Conservation (phyloP, 2,113 vertebrate species). For the Sylvilagus bachmani region DNA sequence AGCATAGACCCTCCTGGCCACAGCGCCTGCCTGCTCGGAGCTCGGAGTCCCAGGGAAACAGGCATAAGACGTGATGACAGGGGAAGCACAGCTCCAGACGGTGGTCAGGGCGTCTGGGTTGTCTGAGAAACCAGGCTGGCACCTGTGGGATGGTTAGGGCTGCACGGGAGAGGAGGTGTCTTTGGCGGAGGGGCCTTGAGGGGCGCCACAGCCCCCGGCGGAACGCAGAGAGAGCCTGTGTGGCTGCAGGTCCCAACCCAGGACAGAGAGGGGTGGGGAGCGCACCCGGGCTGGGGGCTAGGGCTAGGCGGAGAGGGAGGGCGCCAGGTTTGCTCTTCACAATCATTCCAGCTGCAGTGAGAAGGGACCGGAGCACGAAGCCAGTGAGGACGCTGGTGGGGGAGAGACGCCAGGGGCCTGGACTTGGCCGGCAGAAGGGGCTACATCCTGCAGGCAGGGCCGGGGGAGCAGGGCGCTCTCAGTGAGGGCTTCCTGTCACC, state of each 20-base stretch:
- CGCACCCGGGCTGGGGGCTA: fast-evolving
- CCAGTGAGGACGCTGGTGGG: background rate
- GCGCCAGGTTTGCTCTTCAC: background rate
- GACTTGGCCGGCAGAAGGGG: background rate
- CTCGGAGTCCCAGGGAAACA: background rate
- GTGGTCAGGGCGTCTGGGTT: too few relatives aligned
- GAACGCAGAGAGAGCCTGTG: background rate
- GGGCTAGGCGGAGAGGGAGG: background rate
- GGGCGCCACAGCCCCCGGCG: too few relatives aligned
- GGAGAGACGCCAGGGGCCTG: background rate
- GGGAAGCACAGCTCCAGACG: too few relatives aligned
- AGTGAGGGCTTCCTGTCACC: background rate
- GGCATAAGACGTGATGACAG: background rate
- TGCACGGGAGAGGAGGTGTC: background rate
- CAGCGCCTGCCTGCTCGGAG: background rate
- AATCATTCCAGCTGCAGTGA: background rate
- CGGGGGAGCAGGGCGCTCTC: too few relatives aligned
- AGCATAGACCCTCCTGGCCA: background rate
- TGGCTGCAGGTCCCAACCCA: background rate
- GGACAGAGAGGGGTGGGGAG: background rate
- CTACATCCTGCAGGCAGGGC: background rate
- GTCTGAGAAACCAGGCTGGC: too few relatives aligned
- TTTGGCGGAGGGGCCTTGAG: background rate
- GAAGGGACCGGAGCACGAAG: background rate
- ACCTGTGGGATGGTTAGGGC: background rate